Conservation (phyloP, 2,113 vertebrate genomes). For the Phrynocephalus versicolor region DNA sequence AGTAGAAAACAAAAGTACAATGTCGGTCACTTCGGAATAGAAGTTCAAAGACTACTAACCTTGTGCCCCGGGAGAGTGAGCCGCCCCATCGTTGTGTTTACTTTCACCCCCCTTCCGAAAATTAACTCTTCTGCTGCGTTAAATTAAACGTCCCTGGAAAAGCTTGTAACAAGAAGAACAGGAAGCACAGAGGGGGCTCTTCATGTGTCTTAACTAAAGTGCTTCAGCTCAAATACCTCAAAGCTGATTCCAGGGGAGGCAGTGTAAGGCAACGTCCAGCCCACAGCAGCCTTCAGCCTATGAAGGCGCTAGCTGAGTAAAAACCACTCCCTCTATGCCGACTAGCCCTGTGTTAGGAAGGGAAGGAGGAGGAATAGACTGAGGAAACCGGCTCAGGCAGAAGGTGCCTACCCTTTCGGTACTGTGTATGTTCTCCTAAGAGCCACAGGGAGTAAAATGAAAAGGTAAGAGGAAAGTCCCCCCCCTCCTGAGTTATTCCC, state of each 20-base stretch:
- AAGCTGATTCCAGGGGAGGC: conserved; percentile 42
- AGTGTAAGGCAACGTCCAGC: conserved; percentile 34
- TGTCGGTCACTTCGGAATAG: not conserved
- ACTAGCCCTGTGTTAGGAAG: conserved; percentile 22
- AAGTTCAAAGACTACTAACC: conserved; percentile 66
- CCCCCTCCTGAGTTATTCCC: not conserved
- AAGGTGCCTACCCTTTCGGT: not conserved
- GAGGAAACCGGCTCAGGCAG: not conserved
- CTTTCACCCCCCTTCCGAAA: not conserved
- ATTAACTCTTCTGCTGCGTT: not conserved
- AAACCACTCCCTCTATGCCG: conserved; percentile 65
- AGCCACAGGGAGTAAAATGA: not conserved
- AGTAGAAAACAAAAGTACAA: not conserved
- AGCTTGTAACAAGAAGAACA: not conserved
- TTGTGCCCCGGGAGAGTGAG: conserved; percentile 58
- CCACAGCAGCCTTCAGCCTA: conserved; percentile 62
- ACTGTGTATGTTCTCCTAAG: not conserved
- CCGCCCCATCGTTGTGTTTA: conserved; percentile 52
- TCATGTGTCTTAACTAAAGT: not conserved
- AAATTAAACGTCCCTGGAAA: conserved; percentile 36
- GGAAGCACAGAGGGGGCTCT: not conserved
- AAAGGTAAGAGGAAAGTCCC: not conserved
- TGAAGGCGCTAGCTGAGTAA: conserved; percentile 43
- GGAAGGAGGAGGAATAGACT: conserved; percentile 6
- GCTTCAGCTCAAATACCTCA: conserved; percentile 2